phyloP scores from a whole-genome alignment of 2,797 vertebrate species.

The Chloroceryle inda region DNA sequence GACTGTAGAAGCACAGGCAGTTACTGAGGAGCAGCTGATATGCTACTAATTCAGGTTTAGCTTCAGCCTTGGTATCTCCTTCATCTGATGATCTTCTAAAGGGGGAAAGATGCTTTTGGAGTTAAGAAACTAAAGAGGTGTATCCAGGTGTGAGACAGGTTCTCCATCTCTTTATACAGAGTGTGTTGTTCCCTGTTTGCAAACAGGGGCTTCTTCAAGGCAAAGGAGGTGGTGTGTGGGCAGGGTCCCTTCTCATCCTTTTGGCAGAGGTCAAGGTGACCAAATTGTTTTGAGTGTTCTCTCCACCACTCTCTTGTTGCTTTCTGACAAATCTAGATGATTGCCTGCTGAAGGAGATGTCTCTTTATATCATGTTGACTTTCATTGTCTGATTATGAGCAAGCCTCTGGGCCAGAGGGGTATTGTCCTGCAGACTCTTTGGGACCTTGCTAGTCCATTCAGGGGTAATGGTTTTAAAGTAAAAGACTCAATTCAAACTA shows the following conservation, averaged over 20 bases:
- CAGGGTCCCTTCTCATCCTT: background rate
- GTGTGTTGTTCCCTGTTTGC: accelerated
- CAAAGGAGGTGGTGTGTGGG: background rate
- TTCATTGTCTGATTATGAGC: background rate
- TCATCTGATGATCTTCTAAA: background rate
- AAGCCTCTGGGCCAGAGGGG: background rate
- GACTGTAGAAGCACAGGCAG: background rate
- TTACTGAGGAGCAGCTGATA: background rate
- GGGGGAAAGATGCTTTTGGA: background rate
- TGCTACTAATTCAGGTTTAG: background rate
- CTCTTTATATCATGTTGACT: background rate
- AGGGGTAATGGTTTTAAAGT: background rate
- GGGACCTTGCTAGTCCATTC: background rate
- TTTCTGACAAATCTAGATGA: background rate
- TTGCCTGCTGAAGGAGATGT: background rate
- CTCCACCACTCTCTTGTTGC: background rate
- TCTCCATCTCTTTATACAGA: background rate
- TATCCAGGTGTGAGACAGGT: background rate
- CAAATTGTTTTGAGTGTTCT: background rate
- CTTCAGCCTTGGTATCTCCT: background rate
- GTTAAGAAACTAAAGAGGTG: background rate
- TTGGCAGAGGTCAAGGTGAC: background rate
- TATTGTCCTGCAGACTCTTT: background rate
- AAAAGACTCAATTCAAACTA: background rate
- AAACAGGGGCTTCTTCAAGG: background rate